A percentile compares a stretch with the other conserved stretches of the same genome.
Evolutionary conservation across 2,113 vertebrate species (phyloP).

Genomic region (Campylomormyrus numenius): DNA sequence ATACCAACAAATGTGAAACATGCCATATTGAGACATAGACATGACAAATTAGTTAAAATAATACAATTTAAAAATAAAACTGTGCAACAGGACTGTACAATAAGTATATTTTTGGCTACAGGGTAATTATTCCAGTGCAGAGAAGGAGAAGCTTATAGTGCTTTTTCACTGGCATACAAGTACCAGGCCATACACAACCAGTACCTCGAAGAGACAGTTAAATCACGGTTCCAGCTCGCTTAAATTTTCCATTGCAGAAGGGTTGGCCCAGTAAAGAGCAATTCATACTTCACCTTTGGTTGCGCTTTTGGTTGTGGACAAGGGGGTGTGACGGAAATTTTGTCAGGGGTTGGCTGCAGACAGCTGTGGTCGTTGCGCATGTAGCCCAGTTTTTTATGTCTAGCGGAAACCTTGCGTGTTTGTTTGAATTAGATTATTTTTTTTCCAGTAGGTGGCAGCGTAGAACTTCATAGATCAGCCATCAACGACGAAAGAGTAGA

Average conservation of each 20-base stretch:
- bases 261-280: neutral
- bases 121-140: neutral
- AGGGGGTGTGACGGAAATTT: neutral
- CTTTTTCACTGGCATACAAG: neutral
- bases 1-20: neutral
- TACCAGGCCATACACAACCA: neutral
- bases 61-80: neutral
- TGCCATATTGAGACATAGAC: neutral
- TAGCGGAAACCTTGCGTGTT: neutral
- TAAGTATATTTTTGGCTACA: neutral
- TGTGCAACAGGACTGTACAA: neutral
- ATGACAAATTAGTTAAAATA: neutral
- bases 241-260: neutral
- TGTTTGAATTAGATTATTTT: neutral
- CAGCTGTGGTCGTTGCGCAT: neutral
- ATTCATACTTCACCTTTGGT: neutral
- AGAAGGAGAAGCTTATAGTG: neutral
- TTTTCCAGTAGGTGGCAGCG: neutral
- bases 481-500: neutral
- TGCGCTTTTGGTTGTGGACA: neutral
- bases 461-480: neutral
- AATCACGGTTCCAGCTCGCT: neutral
- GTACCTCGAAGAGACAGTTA: neutral
- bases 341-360: neutral
- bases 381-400: neutral